Evolutionary conservation across 2,888 invertebrate species (phyloP).

Genomic region (Cyaniris semiargus): DNA sequence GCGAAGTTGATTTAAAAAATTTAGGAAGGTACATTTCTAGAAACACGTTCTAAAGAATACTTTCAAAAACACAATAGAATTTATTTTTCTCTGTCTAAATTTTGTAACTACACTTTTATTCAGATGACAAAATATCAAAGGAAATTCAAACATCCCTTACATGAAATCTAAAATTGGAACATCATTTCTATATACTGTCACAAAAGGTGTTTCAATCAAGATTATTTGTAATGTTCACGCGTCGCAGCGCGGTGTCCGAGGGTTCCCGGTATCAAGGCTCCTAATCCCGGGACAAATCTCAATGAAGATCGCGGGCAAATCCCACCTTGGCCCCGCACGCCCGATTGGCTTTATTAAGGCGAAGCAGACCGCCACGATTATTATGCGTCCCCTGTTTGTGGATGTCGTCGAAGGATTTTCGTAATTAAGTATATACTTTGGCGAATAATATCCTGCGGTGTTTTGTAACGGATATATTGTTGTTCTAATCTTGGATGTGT

Average conservation of each 20-base stretch:
- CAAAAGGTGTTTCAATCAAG: constrained; percentile 30
- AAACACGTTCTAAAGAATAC: neutral
- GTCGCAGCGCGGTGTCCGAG: constrained; percentile 32
- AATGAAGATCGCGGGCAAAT: constrained; percentile 76
- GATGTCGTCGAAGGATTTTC: constrained; percentile 68
- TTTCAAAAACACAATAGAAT: neutral
- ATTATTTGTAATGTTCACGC: constrained; percentile 32
- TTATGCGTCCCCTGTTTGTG: constrained; percentile 80
- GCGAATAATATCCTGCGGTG: constrained; percentile 33
- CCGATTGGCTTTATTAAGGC: constrained; percentile 80
- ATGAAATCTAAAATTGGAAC: neutral
- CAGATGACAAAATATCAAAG: neutral
- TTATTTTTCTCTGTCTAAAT: neutral
- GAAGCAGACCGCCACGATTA: constrained; percentile 80
- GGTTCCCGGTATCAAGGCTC: constrained; percentile 71
- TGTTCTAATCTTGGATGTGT: constrained; percentile 27
- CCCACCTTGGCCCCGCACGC: constrained; percentile 56
- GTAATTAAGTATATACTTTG: constrained; percentile 73
- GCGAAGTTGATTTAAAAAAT: neutral
- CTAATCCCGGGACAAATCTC: constrained; percentile 80
- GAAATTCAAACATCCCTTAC: neutral
- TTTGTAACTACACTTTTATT: neutral
- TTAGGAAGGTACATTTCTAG: neutral
- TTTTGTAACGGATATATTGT: constrained; percentile 23
- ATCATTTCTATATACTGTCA: constrained; percentile 5